Conservation (phyloP, 2,113 vertebrate species). For the Eubucco bourcierii region DNA sequence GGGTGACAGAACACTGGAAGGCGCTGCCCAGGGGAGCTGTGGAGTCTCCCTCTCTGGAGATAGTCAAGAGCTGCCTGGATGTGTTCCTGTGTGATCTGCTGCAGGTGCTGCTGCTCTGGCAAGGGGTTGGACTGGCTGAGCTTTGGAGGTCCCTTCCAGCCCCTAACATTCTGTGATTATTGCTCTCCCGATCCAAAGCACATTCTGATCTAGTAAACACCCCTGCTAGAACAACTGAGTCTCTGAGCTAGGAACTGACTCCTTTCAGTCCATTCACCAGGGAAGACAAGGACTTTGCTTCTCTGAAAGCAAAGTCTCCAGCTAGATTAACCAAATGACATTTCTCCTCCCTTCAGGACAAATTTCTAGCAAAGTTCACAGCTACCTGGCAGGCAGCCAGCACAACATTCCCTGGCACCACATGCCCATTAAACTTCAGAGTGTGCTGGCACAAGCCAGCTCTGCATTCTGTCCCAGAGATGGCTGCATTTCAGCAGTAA, state of each 20-base stretch:
- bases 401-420: conserved; percentile 51
- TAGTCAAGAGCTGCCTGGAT: no score
- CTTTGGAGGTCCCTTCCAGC: no score
- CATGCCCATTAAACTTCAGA: conserved; percentile 31
- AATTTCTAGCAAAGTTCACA: conserved; percentile 49
- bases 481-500: conserved; percentile 50
- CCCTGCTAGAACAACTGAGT: not conserved
- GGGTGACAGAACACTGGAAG: no score
- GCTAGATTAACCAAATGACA: not conserved
- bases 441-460: conserved; percentile 27
- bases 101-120: no score
- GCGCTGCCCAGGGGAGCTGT: no score
- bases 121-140: no score
- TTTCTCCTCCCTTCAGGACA: conserved; percentile 18
- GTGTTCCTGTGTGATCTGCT: no score
- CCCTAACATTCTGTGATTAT: not conserved
- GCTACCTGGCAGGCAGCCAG: not conserved
- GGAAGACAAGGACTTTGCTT: not conserved
- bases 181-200: not conserved
- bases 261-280: not conserved
- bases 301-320: not conserved
- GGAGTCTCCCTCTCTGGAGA: no score
- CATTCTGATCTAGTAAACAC: not conserved
- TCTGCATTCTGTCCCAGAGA: conserved; percentile 43
- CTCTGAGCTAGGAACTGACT: not conserved